phyloP scores from a whole-genome alignment of 2,888 invertebrate species.

The Drosophila colorata region DNA sequence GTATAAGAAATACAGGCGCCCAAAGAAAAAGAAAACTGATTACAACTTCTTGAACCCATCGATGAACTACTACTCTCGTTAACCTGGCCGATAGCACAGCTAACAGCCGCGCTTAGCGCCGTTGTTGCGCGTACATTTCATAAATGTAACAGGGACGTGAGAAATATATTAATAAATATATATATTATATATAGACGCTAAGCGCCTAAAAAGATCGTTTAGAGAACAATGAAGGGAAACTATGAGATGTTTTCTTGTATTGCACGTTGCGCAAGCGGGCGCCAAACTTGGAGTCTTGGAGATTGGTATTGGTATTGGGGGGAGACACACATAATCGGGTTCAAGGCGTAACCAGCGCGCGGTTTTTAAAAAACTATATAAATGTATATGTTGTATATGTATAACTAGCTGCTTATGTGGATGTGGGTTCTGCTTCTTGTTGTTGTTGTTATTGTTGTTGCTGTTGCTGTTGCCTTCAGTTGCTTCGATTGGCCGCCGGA shows the following conservation, averaged over 20 bases:
- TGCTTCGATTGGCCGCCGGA: constrained; percentile 15
- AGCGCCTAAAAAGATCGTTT: constrained; percentile 64
- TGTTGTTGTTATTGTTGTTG: constrained; percentile 10
- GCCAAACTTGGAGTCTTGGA: constrained; percentile 2
- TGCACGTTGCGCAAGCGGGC: constrained; percentile 62
- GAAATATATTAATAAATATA: constrained; percentile 37
- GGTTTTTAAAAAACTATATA: constrained; percentile 27
- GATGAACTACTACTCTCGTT: constrained; percentile 13
- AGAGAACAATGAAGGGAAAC: constrained; percentile 42
- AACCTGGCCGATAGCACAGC: constrained; percentile 47
- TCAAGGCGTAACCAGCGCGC: constrained; percentile 66
- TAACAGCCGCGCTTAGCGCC: constrained; percentile 31
- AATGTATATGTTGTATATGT: constrained; percentile 23
- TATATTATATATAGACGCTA: constrained; percentile 55
- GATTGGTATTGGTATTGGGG: background rate
- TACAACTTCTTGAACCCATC: constrained; percentile 33
- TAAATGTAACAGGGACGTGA: constrained; percentile 73
- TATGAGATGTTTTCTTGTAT: constrained; percentile 73
- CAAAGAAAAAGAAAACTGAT: constrained; percentile 19
- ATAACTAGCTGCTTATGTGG: constrained; percentile 71
- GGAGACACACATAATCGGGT: constrained; percentile 13
- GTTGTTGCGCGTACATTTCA: constrained; percentile 66
- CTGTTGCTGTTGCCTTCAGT: constrained; percentile 17
- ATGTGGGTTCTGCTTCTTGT: constrained; percentile 19
- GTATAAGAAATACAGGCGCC: constrained; percentile 36